Percentiles rank a stretch among this genome's conserved stretches.
phyloP scores from a whole-genome alignment of 1,140 invertebrate genomes.

The Akabosia matsudoensis region DNA sequence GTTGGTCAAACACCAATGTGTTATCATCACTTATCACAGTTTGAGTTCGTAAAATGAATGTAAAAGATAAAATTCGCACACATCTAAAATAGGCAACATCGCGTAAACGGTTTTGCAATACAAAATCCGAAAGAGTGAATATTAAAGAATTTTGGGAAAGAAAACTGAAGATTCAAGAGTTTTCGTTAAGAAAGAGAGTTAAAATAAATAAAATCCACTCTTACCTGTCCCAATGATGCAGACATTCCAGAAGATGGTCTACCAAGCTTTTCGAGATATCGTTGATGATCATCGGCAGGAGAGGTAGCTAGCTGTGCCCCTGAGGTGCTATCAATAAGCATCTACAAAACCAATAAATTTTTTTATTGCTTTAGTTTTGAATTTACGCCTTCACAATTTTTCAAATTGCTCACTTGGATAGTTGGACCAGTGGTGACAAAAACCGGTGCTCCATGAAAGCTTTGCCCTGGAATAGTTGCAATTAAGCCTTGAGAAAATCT shows the following conservation, averaged over 20 bases:
- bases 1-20: too few relatives aligned
- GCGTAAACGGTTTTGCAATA: not conserved
- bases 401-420: not conserved
- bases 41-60: too few relatives aligned
- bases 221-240: slow-evolving; percentile 7
- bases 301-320: not conserved
- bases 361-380: too few relatives aligned
- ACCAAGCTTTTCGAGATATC: not conserved
- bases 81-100: not conserved
- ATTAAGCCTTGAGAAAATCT: not conserved
- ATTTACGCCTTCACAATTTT: too few relatives aligned
- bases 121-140: not conserved
- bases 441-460: not conserved
- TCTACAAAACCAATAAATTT: not conserved
- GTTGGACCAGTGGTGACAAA: not conserved
- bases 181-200: not conserved
- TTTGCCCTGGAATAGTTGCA: slow-evolving; percentile 17
- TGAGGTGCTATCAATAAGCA: not conserved
- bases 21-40: too few relatives aligned
- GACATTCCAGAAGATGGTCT: not conserved
- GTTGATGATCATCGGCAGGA: not conserved
- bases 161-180: slow-evolving; percentile 21
- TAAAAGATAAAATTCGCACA: too few relatives aligned
- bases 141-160: not conserved
- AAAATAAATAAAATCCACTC: not conserved